Conservation (phyloP, 2,797 vertebrate species). For the Lates japonicus region DNA sequence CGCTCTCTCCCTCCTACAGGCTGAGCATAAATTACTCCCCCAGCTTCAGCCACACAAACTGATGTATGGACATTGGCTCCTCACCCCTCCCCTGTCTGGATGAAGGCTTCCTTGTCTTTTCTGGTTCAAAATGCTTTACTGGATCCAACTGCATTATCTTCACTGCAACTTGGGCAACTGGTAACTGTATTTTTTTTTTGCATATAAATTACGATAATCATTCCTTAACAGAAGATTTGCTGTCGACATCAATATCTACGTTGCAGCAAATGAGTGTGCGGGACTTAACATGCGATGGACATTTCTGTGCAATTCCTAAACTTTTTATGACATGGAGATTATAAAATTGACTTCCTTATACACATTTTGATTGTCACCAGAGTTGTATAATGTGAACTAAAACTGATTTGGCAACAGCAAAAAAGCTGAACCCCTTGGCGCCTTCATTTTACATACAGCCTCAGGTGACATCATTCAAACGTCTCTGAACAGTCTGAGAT, state of each 20-base stretch:
- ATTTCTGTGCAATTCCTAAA: not conserved
- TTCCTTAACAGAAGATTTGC: not conserved
- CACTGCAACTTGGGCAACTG: not conserved
- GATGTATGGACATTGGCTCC: conserved; percentile 61
- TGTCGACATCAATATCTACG: not conserved
- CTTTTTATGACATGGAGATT: not conserved
- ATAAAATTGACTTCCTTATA: not conserved
- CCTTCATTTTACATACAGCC: conserved; percentile 46
- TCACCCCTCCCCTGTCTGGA: conserved; percentile 8
- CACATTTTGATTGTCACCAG: not conserved
- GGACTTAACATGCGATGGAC: not conserved
- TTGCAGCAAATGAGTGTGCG: not conserved
- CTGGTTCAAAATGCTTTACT: conserved; percentile 27
- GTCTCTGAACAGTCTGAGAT: conserved; percentile 58
- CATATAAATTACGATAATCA: not conserved
- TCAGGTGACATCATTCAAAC: conserved; percentile 62
- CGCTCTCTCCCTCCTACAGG: conserved; percentile 74
- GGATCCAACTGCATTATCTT: conserved; percentile 1
- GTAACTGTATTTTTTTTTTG: not conserved
- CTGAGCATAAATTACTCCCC: conserved; percentile 78
- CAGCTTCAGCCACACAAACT: conserved; percentile 56
- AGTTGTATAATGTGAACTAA: not conserved
- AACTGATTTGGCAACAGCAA: conserved; percentile 18
- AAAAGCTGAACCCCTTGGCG: not conserved
- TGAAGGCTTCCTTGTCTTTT: conserved; percentile 35